Percentiles rank a stretch among this genome's conserved stretches.
These are phyloP conservation scores for Micromussa lordhowensis DNA, from an alignment of 92 coral and sea anemone species.

Conservation along the genomic window DNA sequence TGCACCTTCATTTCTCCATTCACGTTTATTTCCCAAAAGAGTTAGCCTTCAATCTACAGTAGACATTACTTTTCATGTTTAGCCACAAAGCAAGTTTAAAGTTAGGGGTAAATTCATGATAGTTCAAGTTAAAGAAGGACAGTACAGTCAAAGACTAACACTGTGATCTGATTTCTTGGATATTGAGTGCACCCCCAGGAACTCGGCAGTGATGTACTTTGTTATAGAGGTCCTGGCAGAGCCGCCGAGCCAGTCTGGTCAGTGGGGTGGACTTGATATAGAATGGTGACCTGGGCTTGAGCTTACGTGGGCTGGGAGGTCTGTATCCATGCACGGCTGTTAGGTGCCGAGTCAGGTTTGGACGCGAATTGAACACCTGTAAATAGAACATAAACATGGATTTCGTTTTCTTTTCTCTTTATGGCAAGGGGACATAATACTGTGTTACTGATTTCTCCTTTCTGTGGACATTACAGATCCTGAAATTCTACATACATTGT, in stretches of 20 bases:
- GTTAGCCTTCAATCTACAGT: too few relatives aligned
- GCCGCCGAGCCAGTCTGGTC: slow-evolving; percentile 86
- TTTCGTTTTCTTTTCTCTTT: background rate
- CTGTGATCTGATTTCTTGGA: slow-evolving; percentile 85
- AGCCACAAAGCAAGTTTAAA: too few relatives aligned
- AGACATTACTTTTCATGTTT: too few relatives aligned
- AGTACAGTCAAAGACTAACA: slow-evolving; percentile 58
- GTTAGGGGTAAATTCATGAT: background rate
- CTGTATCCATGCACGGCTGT: slow-evolving; percentile 92
- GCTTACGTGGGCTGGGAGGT: slow-evolving; percentile 96
- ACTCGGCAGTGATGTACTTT: slow-evolving; percentile 81
- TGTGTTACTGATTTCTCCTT: too few relatives aligned
- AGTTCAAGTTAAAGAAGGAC: background rate
- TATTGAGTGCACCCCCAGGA: slow-evolving; percentile 75
- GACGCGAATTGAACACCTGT: slow-evolving; percentile 89
- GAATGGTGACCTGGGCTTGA: slow-evolving; percentile 96
- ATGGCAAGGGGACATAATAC: background rate
- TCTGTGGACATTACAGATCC: too few relatives aligned
- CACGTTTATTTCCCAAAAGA: too few relatives aligned
- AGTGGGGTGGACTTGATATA: slow-evolving; percentile 87
- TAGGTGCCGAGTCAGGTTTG: slow-evolving; percentile 92
- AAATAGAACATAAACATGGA: background rate
- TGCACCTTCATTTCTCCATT: too few relatives aligned
- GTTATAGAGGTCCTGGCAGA: slow-evolving; percentile 87
- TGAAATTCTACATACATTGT: too few relatives aligned